Evolutionary conservation across 2,888 invertebrate species (phyloP).

Genomic region (Muschampia plurimacula): DNA sequence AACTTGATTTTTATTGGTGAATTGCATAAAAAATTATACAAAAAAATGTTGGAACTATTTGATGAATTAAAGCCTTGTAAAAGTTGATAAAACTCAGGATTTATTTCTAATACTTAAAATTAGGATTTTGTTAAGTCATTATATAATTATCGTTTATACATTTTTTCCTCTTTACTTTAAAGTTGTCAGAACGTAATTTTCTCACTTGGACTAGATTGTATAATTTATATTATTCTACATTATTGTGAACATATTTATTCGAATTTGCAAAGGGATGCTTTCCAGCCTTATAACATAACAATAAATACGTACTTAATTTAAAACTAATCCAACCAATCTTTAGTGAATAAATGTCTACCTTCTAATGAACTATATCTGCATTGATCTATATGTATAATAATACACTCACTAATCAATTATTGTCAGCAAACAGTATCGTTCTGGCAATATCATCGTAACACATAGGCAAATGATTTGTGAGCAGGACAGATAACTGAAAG

Average conservation of each 20-base stretch:
- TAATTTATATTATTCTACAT: conserved; percentile 32
- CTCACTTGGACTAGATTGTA: conserved; percentile 36
- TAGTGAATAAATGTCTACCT: conserved; percentile 67
- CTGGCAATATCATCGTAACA: conserved; percentile 42
- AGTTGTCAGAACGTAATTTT: conserved; percentile 26
- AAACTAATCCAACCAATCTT: conserved; percentile 71
- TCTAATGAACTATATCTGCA: conserved; percentile 79
- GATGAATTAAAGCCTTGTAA: neutral
- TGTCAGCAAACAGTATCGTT: conserved; percentile 55
- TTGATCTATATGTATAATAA: conserved; percentile 45
- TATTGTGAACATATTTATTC: conserved; percentile 32
- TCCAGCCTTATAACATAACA: conserved; percentile 63
- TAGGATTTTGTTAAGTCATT: conserved; percentile 20
- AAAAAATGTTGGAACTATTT: neutral
- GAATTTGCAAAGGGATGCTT: conserved; percentile 52
- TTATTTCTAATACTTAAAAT: conserved; percentile 24
- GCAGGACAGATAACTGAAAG: conserved; percentile 49
- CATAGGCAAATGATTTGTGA: conserved; percentile 34
- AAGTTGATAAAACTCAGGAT: neutral
- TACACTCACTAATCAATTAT: conserved; percentile 66
- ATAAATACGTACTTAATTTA: conserved; percentile 74
- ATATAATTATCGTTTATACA: conserved; percentile 14
- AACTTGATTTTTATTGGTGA: neutral
- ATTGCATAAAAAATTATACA: neutral
- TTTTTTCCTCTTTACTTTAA: conserved; percentile 23